These are phyloP conservation scores for Leptinotarsa defecta DNA, from an alignment of 1,140 invertebrate genomes.

Conservation along the genomic window DNA sequence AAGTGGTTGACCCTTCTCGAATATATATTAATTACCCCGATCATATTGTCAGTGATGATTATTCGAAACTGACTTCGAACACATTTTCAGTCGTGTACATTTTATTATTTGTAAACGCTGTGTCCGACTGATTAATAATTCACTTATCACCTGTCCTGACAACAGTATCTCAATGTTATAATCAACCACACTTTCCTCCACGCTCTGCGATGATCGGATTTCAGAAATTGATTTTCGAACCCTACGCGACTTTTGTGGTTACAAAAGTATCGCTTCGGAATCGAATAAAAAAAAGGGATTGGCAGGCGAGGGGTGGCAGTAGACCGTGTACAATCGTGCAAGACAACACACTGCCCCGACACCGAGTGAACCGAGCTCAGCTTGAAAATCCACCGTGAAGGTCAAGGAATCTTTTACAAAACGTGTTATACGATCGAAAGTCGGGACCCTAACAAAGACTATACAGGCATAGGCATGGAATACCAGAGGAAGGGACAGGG, in stretches of 20 bases:
- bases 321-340: conserved; percentile 22
- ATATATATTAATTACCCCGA: no score
- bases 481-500: neutral
- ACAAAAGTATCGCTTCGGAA: neutral
- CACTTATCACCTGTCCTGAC: no score
- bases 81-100: no score
- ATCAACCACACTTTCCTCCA: no score
- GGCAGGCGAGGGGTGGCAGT: conserved; percentile 17
- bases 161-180: no score
- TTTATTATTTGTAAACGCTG: no score
- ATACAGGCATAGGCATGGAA: neutral
- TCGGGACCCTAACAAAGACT: conserved; percentile 1
- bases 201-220: no score
- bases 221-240: no score
- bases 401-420: conserved; percentile 25
- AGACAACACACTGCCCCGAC: conserved; percentile 7
- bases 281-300: neutral
- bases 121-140: no score
- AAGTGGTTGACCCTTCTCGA: no score
- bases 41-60: no score
- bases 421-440: conserved; percentile 17
- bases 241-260: neutral
- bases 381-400: conserved; percentile 12
- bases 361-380: neutral
- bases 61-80: no score